Evolutionary conservation across 2,888 invertebrate genomes (phyloP), one percentile per base, ranked within the genome.

Genomic region (Drosophila helvetica): DNA sequence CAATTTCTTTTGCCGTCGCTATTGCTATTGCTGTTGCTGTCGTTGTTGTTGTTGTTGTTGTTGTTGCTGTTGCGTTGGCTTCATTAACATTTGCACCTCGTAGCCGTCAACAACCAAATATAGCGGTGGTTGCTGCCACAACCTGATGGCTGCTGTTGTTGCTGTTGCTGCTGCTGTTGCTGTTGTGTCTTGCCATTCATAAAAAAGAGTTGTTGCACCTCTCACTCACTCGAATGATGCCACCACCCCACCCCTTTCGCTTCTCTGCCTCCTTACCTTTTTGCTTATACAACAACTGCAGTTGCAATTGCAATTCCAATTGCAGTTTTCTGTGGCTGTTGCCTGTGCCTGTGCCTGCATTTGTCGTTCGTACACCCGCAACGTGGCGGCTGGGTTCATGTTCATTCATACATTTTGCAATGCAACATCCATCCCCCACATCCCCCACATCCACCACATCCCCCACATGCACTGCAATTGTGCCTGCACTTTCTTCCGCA

Each of bases 61-160:
- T 46, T 61, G 17, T 18, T 53, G 64, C 54, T 60, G 62, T 47
- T 63, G 63, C 60, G 46, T 54, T 75, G 86, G 75, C 87, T 86
- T 86, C 81, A 81, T 81, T 81, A 81, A 81, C 87, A 81, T 81
- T 81, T 86, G 86, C 83, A 69, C 61, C 80, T 79, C 78, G 87
- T 80, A 62, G 80, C 70, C 62, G 59, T 66, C 73, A 60, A 57
- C 71, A 58, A 57, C 89, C 89, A 86, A 86, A 81, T 81, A 84
- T 74, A 77, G 86, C 67, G 74, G 62, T 75, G 68, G 63, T 38
- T 50, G 64, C 55, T 55, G 57, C 66, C 48, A 33, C 53, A 42
- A 48, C 42, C 42, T 50, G 66, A 53, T 38, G 38, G 15, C 38
- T n/a, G 38, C 15, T 38, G 38, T 38, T 38, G n/a, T n/a, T n/a